phyloP scores from a whole-genome alignment of 1,140 invertebrate species.

The Calephelis nemesis region DNA sequence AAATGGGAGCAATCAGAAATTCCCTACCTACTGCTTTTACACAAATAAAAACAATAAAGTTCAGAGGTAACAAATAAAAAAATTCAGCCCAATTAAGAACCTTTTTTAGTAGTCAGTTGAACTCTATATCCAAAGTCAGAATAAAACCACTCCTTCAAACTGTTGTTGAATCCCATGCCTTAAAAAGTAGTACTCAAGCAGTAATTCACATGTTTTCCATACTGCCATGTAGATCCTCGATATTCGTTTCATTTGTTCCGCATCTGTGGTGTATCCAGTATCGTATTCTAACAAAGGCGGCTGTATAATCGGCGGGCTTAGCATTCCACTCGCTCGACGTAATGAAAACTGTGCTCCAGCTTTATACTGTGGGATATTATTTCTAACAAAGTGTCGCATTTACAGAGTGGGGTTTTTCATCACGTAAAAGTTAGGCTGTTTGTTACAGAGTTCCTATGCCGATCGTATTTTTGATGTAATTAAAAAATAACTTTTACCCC shows the following conservation, averaged over 20 bases:
- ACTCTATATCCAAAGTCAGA: too few relatives aligned
- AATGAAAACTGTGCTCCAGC: slow-evolving; percentile 19
- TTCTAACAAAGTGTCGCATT: slow-evolving; percentile 12
- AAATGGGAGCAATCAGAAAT: too few relatives aligned
- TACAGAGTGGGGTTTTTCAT: slow-evolving; percentile 8
- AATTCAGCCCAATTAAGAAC: too few relatives aligned
- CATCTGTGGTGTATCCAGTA: slow-evolving; percentile 6
- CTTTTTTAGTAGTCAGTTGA: too few relatives aligned
- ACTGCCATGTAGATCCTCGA: neutral
- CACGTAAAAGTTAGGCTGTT: slow-evolving; percentile 8
- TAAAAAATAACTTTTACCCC: neutral
- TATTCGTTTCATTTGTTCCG: slow-evolving; percentile 10
- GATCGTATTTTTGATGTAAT: slow-evolving; percentile 1
- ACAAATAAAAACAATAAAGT: too few relatives aligned
- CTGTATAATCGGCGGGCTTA: slow-evolving; percentile 23
- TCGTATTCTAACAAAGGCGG: slow-evolving; percentile 24
- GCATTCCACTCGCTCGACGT: slow-evolving; percentile 15
- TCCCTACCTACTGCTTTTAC: too few relatives aligned
- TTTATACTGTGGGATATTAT: slow-evolving; percentile 12
- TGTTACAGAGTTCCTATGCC: neutral
- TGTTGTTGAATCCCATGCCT: too few relatives aligned
- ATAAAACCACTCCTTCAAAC: too few relatives aligned
- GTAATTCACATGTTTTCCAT: neutral
- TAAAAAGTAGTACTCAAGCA: too few relatives aligned
- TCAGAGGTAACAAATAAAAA: too few relatives aligned